phyloP scores from a whole-genome alignment of 37 sponge, comb jelly and placozoan species.

The Chondrosia reniformis region DNA sequence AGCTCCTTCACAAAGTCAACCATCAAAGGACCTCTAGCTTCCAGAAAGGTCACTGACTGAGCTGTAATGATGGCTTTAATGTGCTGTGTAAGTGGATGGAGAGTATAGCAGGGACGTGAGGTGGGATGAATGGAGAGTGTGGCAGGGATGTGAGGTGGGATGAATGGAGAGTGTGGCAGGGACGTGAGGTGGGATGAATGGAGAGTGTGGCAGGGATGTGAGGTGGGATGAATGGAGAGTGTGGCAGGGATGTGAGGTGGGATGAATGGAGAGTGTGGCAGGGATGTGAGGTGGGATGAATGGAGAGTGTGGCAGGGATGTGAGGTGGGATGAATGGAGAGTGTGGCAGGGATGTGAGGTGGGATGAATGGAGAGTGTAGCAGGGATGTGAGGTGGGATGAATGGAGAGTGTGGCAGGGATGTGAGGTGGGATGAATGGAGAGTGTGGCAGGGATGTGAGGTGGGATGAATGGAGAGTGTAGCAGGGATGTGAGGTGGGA shows the following conservation, averaged over 20 bases:
- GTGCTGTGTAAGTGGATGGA: conserved; percentile 23
- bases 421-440: no score
- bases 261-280: neutral
- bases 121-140: neutral
- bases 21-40: conserved; percentile 29
- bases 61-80: conserved; percentile 51
- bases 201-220: no score
- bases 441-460: neutral
- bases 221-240: no score
- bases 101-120: neutral
- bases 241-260: neutral
- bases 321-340: neutral
- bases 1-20: conserved; percentile 44
- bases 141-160: no score
- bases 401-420: neutral
- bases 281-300: no score
- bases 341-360: no score
- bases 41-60: conserved; percentile 26
- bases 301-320: neutral
- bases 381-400: neutral
- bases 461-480: neutral
- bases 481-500: no score
- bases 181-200: neutral
- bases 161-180: neutral
- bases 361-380: no score